Evolutionary conservation across 2,797 vertebrate species (phyloP).

Genomic region (Oreochromis mossambicus): DNA sequence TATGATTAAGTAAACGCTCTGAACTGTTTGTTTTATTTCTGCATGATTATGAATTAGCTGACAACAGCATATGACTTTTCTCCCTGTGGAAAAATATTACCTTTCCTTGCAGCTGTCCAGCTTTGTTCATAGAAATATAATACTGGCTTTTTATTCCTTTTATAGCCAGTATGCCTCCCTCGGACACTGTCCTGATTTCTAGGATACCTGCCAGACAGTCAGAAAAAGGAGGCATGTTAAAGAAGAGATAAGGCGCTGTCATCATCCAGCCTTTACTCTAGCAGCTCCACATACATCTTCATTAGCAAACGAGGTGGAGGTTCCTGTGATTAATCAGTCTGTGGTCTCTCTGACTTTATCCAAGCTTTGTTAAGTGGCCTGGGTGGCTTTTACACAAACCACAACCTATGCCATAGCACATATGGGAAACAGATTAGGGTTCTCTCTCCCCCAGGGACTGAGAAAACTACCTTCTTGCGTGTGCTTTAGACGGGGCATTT

Average conservation of each 20-base stretch:
- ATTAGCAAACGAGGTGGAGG: constrained; percentile 47
- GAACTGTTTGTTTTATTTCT: background rate
- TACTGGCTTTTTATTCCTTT: constrained; percentile 97
- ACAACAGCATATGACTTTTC: background rate
- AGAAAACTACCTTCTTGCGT: constrained; percentile 41
- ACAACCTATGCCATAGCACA: constrained; percentile 58
- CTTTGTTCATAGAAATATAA: constrained; percentile 93
- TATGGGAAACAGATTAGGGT: constrained; percentile 64
- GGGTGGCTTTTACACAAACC: constrained; percentile 64
- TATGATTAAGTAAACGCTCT: background rate
- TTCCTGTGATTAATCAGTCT: constrained; percentile 63
- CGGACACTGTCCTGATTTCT: constrained; percentile 96
- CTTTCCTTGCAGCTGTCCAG: constrained; percentile 93
- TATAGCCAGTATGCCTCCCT: constrained; percentile 94
- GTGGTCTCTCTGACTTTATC: constrained; percentile 58
- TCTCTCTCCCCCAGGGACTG: constrained; percentile 47
- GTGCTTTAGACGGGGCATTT: constrained; percentile 60
- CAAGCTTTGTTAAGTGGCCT: constrained; percentile 66
- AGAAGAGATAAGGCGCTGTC: constrained; percentile 42
- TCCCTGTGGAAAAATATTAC: constrained; percentile 70
- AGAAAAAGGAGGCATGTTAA: constrained; percentile 20
- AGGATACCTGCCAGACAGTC: constrained; percentile 86
- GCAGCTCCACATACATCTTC: constrained; percentile 51
- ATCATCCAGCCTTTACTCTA: constrained; percentile 34
- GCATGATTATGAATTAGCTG: background rate